Evolutionary conservation across 2,888 invertebrate species (phyloP).

Genomic region (Dryocosmus kuriphilus): DNA sequence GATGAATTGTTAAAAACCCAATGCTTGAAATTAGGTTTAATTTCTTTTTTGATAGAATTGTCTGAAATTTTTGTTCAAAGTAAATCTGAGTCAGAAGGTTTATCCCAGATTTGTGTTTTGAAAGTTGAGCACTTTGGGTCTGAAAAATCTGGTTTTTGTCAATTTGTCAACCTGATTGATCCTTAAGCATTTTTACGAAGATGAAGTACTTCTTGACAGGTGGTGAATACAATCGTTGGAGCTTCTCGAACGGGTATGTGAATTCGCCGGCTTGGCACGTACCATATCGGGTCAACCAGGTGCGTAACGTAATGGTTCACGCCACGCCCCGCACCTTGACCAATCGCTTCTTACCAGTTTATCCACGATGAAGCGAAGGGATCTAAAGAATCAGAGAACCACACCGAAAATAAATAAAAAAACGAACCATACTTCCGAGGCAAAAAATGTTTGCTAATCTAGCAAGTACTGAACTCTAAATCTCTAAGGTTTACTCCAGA

Average conservation of each 20-base stretch:
- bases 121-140: neutral
- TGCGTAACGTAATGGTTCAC: slow-evolving; percentile 78
- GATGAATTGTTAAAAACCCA: neutral
- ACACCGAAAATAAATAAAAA: slow-evolving; percentile 24
- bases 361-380: slow-evolving; percentile 65
- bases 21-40: no score
- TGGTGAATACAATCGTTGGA: slow-evolving; percentile 77
- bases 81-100: neutral
- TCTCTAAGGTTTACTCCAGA: neutral
- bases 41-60: no score
- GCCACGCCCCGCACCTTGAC: slow-evolving; percentile 77
- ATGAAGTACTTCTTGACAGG: slow-evolving; percentile 75
- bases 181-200: slow-evolving; percentile 62
- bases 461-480: slow-evolving; percentile 28
- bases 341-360: slow-evolving; percentile 76
- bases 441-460: neutral
- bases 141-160: neutral
- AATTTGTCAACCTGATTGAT: slow-evolving; percentile 25
- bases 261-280: slow-evolving; percentile 77
- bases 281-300: slow-evolving; percentile 76
- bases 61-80: neutral
- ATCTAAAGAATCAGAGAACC: slow-evolving; percentile 38
- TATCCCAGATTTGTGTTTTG: neutral
- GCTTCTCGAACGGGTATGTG: slow-evolving; percentile 76
- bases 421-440: slow-evolving; percentile 2